phyloP scores from a whole-genome alignment of 2,113 vertebrate species.

The Amazona vittata region DNA sequence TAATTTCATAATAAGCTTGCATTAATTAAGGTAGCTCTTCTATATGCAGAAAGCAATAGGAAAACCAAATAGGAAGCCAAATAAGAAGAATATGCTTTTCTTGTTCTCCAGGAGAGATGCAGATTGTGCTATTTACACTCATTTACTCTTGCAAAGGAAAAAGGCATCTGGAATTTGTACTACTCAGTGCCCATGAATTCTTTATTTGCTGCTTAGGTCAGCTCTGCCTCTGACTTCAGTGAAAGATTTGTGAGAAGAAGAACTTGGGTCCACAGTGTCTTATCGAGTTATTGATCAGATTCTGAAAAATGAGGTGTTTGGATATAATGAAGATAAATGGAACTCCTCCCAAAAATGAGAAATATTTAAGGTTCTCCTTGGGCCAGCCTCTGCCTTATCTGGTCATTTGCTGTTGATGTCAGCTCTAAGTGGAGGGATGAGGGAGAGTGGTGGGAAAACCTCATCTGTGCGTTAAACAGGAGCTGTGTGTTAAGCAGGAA shows the following conservation, averaged over 20 bases:
- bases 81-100: not conserved
- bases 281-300: not conserved
- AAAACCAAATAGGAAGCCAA: slow-evolving; percentile 13
- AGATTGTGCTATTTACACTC: not conserved
- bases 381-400: not conserved
- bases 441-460: not conserved
- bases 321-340: not conserved
- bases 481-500: not conserved
- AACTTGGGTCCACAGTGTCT: not conserved
- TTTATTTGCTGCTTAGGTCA: not conserved
- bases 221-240: not conserved
- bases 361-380: not conserved
- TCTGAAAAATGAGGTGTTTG: not conserved
- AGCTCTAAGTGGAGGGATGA: not conserved
- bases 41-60: not conserved
- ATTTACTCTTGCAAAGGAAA: not conserved
- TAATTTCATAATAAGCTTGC: slow-evolving; percentile 56
- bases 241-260: not conserved
- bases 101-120: not conserved
- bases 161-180: not conserved
- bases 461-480: no score
- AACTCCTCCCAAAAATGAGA: not conserved
- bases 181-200: not conserved
- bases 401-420: not conserved
- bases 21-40: slow-evolving; percentile 58